Conservation (phyloP, 1,140 invertebrate genomes). For the Arctopsyche grandis region DNA sequence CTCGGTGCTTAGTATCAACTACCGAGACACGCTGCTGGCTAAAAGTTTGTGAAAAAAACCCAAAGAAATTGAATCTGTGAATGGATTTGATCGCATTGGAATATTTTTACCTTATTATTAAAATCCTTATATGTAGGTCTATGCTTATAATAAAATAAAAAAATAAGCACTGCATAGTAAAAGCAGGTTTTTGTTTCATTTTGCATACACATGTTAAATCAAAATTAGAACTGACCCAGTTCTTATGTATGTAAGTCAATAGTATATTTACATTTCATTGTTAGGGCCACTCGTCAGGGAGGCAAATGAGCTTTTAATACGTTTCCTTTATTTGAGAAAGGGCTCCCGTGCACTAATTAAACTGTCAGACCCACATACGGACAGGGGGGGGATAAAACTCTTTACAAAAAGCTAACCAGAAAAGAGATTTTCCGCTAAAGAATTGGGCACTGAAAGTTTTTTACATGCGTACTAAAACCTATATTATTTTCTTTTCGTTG, state of each 20-base stretch:
- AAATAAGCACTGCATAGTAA: no score
- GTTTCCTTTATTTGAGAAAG: slow-evolving; percentile 44
- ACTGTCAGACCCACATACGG: slow-evolving; percentile 43
- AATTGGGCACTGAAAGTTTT: slow-evolving; percentile 21
- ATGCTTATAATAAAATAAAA: no score
- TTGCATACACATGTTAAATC: no score
- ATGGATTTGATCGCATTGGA: no score
- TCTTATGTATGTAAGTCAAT: background rate
- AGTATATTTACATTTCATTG: slow-evolving; percentile 42
- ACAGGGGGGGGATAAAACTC: slow-evolving; percentile 16
- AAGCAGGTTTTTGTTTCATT: no score
- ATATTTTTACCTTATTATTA: no score
- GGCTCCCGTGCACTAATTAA: slow-evolving; percentile 39
- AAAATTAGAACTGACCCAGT: background rate
- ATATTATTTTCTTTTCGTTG: slow-evolving; percentile 17
- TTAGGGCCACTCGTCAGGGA: slow-evolving; percentile 25
- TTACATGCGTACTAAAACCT: slow-evolving; percentile 16
- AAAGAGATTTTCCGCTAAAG: background rate
- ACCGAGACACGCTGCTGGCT: no score
- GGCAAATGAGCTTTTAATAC: slow-evolving; percentile 44
- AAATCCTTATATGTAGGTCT: no score
- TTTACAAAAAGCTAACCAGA: slow-evolving; percentile 1
- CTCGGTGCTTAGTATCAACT: no score
- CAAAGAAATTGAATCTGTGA: no score
- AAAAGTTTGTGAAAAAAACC: no score